Evolutionary conservation across 2,797 vertebrate genomes (phyloP).

Genomic region (Chaenodraco wilsoni): DNA sequence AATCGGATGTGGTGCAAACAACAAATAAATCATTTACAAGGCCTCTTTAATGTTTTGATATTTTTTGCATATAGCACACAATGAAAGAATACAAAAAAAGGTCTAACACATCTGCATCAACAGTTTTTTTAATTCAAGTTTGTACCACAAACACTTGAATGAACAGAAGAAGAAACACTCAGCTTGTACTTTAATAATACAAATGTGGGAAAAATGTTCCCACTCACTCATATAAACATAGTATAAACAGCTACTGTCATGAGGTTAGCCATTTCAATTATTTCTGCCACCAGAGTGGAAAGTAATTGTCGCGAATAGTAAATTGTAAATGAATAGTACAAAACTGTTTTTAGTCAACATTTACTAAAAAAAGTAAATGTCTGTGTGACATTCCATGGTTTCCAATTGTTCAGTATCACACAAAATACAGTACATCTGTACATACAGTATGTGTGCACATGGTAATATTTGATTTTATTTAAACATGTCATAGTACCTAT

Average conservation of each 20-base stretch:
- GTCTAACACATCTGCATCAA: background rate
- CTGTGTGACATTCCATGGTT: background rate
- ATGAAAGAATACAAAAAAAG: constrained; percentile 21
- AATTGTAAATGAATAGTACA: no score
- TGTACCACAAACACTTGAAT: constrained; percentile 3
- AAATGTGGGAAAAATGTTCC: background rate
- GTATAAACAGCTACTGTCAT: background rate
- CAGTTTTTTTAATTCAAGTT: constrained; percentile 3
- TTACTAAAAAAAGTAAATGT: background rate
- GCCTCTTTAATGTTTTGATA: constrained; percentile 21
- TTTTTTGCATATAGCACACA: background rate
- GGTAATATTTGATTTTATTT: background rate
- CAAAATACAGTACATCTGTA: background rate
- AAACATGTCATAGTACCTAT: background rate
- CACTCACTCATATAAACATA: constrained; percentile 5
- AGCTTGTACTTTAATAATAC: background rate
- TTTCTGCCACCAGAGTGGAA: background rate
- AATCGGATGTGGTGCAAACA: constrained; percentile 59
- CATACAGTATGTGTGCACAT: background rate
- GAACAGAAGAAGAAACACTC: background rate
- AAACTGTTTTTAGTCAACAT: no score
- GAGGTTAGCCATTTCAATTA: background rate
- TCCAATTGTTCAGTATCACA: background rate
- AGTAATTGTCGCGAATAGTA: background rate
- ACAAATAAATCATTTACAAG: constrained; percentile 46